Conservation (phyloP, 1,140 invertebrate genomes). For the Nilaparvata lugens region DNA sequence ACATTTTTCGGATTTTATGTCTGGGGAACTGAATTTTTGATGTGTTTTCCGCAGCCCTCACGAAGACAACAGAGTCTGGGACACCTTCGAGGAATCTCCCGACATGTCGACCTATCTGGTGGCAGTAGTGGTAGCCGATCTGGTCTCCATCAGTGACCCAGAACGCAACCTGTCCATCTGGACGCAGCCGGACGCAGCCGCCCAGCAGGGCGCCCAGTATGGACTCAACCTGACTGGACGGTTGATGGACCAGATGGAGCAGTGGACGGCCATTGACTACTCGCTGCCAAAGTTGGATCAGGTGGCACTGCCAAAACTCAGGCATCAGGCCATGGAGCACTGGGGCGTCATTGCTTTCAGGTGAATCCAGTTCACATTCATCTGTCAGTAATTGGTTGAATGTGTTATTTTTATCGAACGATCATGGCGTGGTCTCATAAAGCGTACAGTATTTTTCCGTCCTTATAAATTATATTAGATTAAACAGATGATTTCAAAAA, state of each 20-base stretch:
- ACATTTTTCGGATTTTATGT: too few relatives aligned
- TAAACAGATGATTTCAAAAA: too few relatives aligned
- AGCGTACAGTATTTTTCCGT: too few relatives aligned
- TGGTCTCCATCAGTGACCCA: slow-evolving; percentile 25
- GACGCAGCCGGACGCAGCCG: slow-evolving; percentile 17
- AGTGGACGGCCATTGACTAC: slow-evolving; percentile 40
- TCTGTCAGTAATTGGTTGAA: background rate
- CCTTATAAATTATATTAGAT: too few relatives aligned
- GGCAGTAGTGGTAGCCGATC: slow-evolving; percentile 60
- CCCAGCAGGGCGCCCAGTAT: background rate
- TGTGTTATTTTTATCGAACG: too few relatives aligned
- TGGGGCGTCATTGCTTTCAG: background rate
- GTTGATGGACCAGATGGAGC: slow-evolving; percentile 18
- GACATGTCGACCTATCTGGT: slow-evolving; percentile 69
- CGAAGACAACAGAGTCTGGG: slow-evolving; percentile 20
- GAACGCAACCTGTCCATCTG: background rate
- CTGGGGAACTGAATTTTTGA: too few relatives aligned
- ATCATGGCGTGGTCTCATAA: too few relatives aligned
- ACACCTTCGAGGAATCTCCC: slow-evolving; percentile 49
- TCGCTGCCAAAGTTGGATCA: slow-evolving; percentile 50
- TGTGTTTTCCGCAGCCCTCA: background rate
- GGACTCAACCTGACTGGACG: background rate
- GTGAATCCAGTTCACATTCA: too few relatives aligned
- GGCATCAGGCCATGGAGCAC: slow-evolving; percentile 39
- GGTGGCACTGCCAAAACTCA: slow-evolving; percentile 62